Evolutionary conservation across 2,888 invertebrate genomes (phyloP).

Genomic region (Parelbella ahira): DNA sequence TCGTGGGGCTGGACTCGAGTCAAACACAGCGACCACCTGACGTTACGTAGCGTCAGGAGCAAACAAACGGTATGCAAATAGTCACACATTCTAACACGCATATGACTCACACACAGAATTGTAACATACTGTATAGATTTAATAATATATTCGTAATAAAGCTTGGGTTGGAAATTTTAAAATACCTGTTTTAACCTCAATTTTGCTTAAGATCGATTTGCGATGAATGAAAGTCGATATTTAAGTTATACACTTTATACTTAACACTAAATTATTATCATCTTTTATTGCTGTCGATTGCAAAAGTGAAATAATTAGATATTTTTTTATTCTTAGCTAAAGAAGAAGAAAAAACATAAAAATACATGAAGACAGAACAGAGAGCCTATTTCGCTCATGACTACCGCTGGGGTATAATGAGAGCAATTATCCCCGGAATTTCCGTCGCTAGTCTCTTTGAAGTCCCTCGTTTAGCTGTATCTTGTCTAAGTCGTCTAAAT

Average conservation of each 20-base stretch:
- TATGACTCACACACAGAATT: constrained; percentile 14
- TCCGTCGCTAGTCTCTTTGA: constrained; percentile 18
- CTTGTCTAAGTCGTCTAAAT: constrained; percentile 1
- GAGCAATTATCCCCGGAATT: constrained; percentile 10
- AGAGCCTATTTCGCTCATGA: neutral
- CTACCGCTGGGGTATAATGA: constrained; percentile 8
- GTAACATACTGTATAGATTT: constrained; percentile 8
- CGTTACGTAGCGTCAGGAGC: constrained; percentile 9
- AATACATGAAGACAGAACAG: no score
- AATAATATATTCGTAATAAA: no score
- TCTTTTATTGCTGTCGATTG: no score
- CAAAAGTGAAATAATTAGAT: no score
- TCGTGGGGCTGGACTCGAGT: constrained; percentile 2
- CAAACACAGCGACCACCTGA: constrained; percentile 11
- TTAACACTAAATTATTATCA: no score
- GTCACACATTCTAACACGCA: constrained; percentile 10
- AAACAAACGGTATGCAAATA: constrained; percentile 14
- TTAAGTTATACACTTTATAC: no score
- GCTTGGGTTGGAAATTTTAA: no score
- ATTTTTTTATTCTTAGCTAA: no score
- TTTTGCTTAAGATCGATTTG: no score
- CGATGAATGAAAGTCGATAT: no score
- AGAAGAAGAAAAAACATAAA: no score
- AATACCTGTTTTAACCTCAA: no score
- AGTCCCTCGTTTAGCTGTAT: constrained; percentile 5